Base-by-base conservation (phyloP, 2,888 invertebrate genomes). In the Thymelicus lineola region DNA sequence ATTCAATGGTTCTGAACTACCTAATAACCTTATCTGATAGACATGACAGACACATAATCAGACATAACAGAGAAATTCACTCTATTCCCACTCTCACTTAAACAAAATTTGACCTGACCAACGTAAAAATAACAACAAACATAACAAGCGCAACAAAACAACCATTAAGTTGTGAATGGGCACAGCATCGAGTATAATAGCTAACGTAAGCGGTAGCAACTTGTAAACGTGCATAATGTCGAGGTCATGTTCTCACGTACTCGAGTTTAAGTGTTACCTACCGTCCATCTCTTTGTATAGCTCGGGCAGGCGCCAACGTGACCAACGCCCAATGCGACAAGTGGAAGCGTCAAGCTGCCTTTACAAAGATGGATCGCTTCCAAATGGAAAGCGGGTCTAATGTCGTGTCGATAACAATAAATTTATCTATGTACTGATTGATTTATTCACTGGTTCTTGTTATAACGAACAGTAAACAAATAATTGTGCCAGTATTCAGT, bases 301-400 rank as follows among this genome's bases (percentile, higher is more conserved):
- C 38, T 20, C 58, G 57, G 7, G 61, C 68, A 62, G 35, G 55
- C 55, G 28, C 64, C 55, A 9, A 35, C 28, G 28, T 28, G 28
- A 28, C 6, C 73, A 58, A 71, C 71, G 69, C 72, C 71, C 72
- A 69, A 71, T 77, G 78, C 75, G 77, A 77, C 79, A 69, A 63
- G 69, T 69, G 69, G 55, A 62, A 71, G 67, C 72, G 73, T 73
- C 75, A 73, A 73, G 69, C 72, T 72, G 67, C 72, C 71, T 78
- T 72, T 73, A 77, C 72, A 74, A 77, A 80, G 80, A 83, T 79
- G 75, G 77, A 81, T 81, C 73, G 71, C 72, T 70, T 70, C 59
- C n/a, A 55, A 38, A 62, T 68, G 20, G 71, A 72, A 76, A 77
- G 75, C 74, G 74, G 74, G 73, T 77, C 73, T 74, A 70, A 71